Conservation (phyloP, 2,797 vertebrate genomes). For the Cossypha niveicapilla region DNA sequence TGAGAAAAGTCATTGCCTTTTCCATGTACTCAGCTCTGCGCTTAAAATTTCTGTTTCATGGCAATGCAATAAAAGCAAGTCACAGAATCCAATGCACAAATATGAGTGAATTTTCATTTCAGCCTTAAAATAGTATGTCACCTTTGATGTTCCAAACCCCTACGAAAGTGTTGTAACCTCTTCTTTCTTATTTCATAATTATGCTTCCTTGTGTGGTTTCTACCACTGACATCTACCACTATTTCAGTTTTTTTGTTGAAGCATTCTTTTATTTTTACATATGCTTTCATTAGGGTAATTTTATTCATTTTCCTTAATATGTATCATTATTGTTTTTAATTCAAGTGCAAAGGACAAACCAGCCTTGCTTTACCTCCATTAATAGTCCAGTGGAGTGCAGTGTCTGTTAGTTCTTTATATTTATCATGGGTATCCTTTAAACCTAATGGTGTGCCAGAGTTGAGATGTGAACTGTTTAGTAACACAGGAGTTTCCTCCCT, state of each 20-base stretch:
- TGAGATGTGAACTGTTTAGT: not conserved
- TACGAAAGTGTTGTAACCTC: not conserved
- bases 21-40: not conserved
- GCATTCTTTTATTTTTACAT: not conserved
- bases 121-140: not conserved
- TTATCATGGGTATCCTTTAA: fast-evolving
- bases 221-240: not conserved
- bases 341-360: not conserved
- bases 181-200: not conserved
- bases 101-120: not conserved
- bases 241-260: not conserved
- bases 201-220: not conserved
- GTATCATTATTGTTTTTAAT: not conserved
- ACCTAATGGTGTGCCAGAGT: not conserved
- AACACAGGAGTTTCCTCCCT: not conserved
- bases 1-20: not conserved
- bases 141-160: not conserved
- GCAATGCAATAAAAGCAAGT: not conserved
- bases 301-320: not conserved
- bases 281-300: not conserved
- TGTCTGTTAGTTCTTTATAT: not conserved
- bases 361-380: not conserved
- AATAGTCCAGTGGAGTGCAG: not conserved
- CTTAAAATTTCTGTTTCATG: not conserved
- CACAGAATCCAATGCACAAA: not conserved